These are phyloP conservation scores for Malacosoma neustria DNA, from an alignment of 2,888 invertebrate genomes.

Conservation along the genomic window DNA sequence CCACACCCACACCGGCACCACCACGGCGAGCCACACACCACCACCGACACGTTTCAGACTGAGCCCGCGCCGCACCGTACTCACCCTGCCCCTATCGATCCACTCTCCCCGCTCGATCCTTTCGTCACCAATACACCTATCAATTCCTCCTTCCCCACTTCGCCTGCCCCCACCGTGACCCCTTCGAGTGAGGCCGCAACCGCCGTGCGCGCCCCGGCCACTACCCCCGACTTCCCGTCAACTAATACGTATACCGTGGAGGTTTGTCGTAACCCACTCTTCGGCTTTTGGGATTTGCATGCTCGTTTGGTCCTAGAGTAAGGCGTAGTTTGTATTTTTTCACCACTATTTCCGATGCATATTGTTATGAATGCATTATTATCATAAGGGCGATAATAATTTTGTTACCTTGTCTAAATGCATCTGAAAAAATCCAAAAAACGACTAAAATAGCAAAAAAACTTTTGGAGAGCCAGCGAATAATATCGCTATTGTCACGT, in stretches of 20 bases:
- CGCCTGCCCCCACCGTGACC: conserved; percentile 20
- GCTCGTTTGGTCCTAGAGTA: conserved; percentile 20
- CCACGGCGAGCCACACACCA: conserved; percentile 63
- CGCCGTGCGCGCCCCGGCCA: conserved; percentile 31
- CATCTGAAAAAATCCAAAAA: no score
- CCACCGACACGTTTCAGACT: conserved; percentile 66
- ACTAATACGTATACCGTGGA: conserved; percentile 64
- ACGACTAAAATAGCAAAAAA: no score
- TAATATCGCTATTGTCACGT: no score
- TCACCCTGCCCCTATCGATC: conserved; percentile 15
- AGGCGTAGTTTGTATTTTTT: neutral
- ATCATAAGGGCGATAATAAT: no score
- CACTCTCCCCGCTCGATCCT: conserved; percentile 11
- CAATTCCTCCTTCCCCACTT: conserved; percentile 24
- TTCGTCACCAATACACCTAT: conserved; percentile 15
- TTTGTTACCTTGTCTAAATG: no score
- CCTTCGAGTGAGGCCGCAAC: conserved; percentile 36
- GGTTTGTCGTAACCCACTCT: conserved; percentile 66
- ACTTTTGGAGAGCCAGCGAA: no score
- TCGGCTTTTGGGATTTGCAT: conserved; percentile 28
- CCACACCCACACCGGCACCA: conserved; percentile 64
- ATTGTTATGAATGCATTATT: no score
- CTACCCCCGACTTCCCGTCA: conserved; percentile 48
- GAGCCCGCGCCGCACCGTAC: conserved; percentile 38
- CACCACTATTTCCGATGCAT: no score